phyloP scores from a whole-genome alignment of 23 tunicate genomes.

The Ciona savignyi region DNA sequence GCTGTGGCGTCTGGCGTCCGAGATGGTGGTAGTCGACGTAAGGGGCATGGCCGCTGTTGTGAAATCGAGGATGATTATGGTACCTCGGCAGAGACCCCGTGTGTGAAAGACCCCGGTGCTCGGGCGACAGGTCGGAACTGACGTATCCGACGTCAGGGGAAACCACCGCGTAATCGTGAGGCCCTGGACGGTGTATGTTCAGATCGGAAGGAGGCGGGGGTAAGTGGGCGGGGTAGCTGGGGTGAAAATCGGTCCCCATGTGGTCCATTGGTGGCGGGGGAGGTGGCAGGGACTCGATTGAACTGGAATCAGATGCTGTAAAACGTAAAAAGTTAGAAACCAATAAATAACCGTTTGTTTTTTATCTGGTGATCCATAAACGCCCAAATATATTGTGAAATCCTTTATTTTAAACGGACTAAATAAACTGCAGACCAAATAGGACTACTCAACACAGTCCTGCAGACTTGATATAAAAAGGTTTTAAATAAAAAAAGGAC shows the following conservation, averaged over 20 bases:
- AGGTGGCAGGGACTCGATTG: slow-evolving; percentile 80
- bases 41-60: neutral
- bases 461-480: too few relatives aligned
- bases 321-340: slow-evolving; percentile 1
- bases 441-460: too few relatives aligned
- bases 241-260: neutral
- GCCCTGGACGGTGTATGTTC: slow-evolving; percentile 5
- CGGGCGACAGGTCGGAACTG: slow-evolving; percentile 28
- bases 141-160: slow-evolving; percentile 59
- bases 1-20: slow-evolving; percentile 31
- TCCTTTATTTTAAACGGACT: too few relatives aligned
- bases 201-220: slow-evolving; percentile 20
- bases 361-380: too few relatives aligned
- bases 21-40: slow-evolving; percentile 7
- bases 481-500: too few relatives aligned
- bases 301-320: slow-evolving; percentile 82
- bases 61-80: neutral
- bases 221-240: neutral
- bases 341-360: neutral
- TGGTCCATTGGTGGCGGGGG: slow-evolving; percentile 42
- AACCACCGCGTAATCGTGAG: slow-evolving; percentile 16
- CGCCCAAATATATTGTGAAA: too few relatives aligned
- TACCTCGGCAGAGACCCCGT: slow-evolving; percentile 51
- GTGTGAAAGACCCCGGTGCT: slow-evolving; percentile 6
- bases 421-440: too few relatives aligned